Evolutionary conservation across 2,113 vertebrate species (phyloP), one percentile per base, ranked within the genome.

Genomic region (Holacanthus passer): DNA sequence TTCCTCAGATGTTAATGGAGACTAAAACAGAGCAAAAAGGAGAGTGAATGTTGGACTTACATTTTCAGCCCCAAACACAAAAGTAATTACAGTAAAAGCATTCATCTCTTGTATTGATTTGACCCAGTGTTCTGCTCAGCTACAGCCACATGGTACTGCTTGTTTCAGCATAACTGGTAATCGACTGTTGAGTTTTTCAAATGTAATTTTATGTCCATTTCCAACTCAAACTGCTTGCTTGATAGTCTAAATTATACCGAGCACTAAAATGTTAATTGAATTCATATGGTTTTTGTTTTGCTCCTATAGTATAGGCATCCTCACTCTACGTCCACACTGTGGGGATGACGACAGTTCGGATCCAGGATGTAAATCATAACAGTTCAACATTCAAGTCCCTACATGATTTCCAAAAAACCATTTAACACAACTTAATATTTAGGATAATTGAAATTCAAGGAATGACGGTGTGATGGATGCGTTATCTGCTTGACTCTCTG

Each of bases 401-500:
- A 7, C 35, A 4, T 37, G 35, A 37, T 37, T 37, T 37, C 35
- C 7, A 7, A 37, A 37, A 7, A 37, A 37, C 7, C 7, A 37
- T 37, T 37, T 37, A 7, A 7, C 35, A 37, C 14, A 39, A 0
- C 1, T 29, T 73, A 29, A 10, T 10, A 10, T 73, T 35, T 22
- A 47, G 7, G 53, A 24, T 12, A 27, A 10, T n/a, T 39, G 14
- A 3, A 14, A 41, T 16, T 12, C 0, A 50, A 52, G 35, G n/a
- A 43, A 45, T 53, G 65, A 2, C 60, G 0, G 27, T 39, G 39
- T 66, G 48, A 58, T 50, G 43, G 29, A 50, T 58, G 43, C 5
- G 29, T 7, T 56, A 74, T 32, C 56, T 48, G 17, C 31, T 62
- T 67, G 68, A 73, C 29, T 52, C 58, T 32, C 56, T 48, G 17